phyloP scores from a whole-genome alignment of 2,113 vertebrate species.

The Neogale vison region DNA sequence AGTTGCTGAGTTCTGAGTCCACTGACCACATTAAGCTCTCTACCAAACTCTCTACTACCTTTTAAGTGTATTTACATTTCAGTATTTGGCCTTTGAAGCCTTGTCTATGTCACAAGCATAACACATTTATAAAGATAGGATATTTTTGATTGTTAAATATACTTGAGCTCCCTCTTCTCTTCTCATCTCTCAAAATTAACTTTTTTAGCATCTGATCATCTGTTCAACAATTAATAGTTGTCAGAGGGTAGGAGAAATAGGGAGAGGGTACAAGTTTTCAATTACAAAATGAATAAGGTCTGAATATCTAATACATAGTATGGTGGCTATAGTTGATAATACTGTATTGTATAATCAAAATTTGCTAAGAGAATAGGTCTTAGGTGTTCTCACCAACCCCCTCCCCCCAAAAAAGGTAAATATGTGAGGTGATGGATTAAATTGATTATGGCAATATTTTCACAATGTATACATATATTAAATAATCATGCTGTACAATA shows the following conservation, averaged over 20 bases:
- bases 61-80: background rate
- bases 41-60: background rate
- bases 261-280: background rate
- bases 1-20: too few relatives aligned
- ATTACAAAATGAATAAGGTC: background rate
- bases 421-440: background rate
- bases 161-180: background rate
- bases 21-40: background rate
- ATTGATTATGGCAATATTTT: background rate
- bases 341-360: background rate
- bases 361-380: background rate
- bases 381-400: background rate
- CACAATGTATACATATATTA: background rate
- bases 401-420: background rate
- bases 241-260: background rate
- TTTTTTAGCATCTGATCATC: background rate
- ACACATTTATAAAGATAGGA: background rate
- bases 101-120: background rate
- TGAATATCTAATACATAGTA: background rate
- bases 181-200: background rate
- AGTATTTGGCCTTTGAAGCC: background rate
- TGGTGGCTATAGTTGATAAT: background rate
- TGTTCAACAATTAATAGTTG: background rate
- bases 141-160: background rate
- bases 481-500: background rate